Base-by-base conservation (phyloP, 2,113 vertebrate species). In the Lates calcarifer region DNA sequence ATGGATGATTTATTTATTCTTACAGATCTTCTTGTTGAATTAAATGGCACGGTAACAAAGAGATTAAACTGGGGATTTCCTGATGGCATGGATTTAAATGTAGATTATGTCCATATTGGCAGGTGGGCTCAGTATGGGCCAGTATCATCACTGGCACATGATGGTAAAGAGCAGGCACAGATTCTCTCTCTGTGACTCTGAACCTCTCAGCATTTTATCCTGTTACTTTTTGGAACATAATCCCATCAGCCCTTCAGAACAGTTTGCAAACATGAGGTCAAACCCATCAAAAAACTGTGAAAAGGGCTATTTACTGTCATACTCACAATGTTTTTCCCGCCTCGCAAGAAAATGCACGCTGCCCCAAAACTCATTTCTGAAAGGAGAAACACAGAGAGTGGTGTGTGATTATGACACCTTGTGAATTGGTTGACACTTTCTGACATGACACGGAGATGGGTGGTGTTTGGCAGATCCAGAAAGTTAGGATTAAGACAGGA, bases 341-440 rank as follows among this genome's bases (percentile, higher is more conserved):
- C 96, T 31, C 96, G 93, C 85, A 97, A 51, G 90, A 98, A 98
- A 88, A 98, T 96, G 88, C 97, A 97, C 2, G 97, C 96, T 7
- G 96, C 95, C 15, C 96, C 96, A 22, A 94, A 73, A 60, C 95
- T 94, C 96, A 97, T 96, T 61, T 87, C 90, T 90, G 82, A 33
- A 28, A 72, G 11, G 51, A 45, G 29, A 69, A 75, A 74, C 22
- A 66, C 8, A 55, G 43, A 82, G 14, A 22, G 20, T 31, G 22
- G 53, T 4, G 20, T 33, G 1, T 20, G 6, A 29, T 35, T 37
- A 39, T 17, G 24, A 75, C 60, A 53, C 12, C 41, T 43, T 11
- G 22, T 43, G 4, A 64, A 62, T 9, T 28, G 1, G 43, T 49
- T 35, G 13, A 47, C 41, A 14, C 3, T 55, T 49, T 58, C 13